These are phyloP conservation scores for Pristionchus mayeri DNA, from an alignment of 2,888 invertebrate genomes.

Conservation along the genomic window DNA sequence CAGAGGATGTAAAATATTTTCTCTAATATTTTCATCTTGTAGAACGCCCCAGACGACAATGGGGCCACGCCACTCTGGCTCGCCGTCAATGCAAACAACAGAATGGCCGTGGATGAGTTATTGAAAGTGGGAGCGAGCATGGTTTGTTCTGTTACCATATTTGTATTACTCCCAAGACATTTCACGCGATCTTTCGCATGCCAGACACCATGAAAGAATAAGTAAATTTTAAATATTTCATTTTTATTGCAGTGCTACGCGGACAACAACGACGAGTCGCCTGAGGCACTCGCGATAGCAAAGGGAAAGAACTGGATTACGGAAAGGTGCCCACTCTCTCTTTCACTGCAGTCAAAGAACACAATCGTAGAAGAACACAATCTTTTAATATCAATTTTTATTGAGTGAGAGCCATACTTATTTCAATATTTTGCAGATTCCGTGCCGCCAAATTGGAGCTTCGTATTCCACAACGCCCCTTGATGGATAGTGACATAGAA, in stretches of 20 bases:
- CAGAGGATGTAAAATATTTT: not conserved
- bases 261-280: slow-evolving; percentile 20
- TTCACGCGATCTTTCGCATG: not conserved
- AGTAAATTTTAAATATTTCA: not conserved
- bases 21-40: not conserved
- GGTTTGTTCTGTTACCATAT: not conserved
- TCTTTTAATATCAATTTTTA: not conserved
- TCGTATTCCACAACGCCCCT: not conserved
- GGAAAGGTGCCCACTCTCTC: not conserved
- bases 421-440: not conserved
- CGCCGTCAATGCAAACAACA: slow-evolving; percentile 13
- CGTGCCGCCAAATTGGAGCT: not conserved
- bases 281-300: not conserved
- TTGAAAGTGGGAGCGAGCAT: slow-evolving; percentile 26
- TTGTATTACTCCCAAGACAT: not conserved
- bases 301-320: not conserved
- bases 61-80: slow-evolving; percentile 22
- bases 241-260: slow-evolving; percentile 3
- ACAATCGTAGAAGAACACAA: not conserved
- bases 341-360: not conserved
- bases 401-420: not conserved
- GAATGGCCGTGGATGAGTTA: slow-evolving; percentile 18
- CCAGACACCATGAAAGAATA: no score
- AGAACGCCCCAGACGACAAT: slow-evolving; percentile 23
- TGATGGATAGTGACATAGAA: not conserved